Evolutionary conservation across 1,140 invertebrate genomes (phyloP).

Genomic region (Brachionus paranguensis): DNA sequence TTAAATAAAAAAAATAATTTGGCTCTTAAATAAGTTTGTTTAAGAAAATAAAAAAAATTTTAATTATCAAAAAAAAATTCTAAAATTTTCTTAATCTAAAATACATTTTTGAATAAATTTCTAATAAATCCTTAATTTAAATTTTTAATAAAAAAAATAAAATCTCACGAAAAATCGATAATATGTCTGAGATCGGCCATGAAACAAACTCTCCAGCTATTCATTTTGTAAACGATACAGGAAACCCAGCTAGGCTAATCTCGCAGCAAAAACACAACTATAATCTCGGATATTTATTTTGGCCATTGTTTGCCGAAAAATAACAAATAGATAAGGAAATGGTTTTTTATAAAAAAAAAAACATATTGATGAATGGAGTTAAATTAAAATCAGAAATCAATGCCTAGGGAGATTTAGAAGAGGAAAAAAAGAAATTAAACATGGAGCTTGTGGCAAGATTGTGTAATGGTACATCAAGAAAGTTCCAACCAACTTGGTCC

Average conservation of each 20-base stretch:
- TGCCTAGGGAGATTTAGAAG: background rate
- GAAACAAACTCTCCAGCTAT: background rate
- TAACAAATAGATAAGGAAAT: conserved; percentile 10
- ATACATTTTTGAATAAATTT: no score
- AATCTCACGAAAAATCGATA: background rate
- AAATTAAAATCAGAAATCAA: background rate
- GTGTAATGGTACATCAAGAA: background rate
- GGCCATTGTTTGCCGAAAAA: background rate
- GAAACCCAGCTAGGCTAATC: background rate
- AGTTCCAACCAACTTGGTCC: background rate
- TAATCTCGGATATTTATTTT: background rate
- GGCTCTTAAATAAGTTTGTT: no score
- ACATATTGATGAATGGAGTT: background rate
- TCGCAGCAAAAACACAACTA: background rate
- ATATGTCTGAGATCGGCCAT: background rate
- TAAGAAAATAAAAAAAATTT: no score
- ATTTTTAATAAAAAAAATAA: no score
- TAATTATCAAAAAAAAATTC: no score
- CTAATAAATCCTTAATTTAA: no score
- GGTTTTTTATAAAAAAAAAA: background rate
- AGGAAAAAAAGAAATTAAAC: background rate
- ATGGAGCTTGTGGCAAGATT: background rate
- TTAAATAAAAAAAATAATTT: no score
- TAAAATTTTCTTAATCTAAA: no score
- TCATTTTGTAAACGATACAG: background rate